A percentile compares a stretch with the other conserved stretches of the same genome.
Evolutionary conservation across 2,113 vertebrate genomes (phyloP).

Genomic region (Alces alces): DNA sequence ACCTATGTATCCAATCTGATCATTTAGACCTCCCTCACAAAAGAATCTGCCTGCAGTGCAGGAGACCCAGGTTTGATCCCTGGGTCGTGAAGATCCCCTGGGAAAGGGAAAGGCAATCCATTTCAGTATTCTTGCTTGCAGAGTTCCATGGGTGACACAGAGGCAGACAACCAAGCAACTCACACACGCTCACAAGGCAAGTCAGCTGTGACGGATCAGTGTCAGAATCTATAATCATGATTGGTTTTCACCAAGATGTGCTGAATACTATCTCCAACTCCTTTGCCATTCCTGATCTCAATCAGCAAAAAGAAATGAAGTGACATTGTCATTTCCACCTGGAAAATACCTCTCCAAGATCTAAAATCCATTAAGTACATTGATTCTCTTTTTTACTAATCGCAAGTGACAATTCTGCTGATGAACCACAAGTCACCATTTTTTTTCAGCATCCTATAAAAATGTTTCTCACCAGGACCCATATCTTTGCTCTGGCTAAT

Average conservation of each 20-base stretch:
- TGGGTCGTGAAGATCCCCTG: not conserved
- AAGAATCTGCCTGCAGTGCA: not conserved
- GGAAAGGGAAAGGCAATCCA: not conserved
- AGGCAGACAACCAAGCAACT: not conserved
- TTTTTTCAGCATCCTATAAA: not conserved
- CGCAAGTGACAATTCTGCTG: rapidly evolving
- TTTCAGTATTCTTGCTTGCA: not conserved
- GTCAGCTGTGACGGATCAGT: not conserved
- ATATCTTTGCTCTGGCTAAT: not conserved
- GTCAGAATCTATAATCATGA: not conserved
- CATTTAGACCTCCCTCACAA: not conserved
- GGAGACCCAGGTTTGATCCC: not conserved
- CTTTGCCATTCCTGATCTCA: not conserved
- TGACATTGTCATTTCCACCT: not conserved
- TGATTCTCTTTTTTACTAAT: not conserved
- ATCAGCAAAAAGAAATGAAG: not conserved
- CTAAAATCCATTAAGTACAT: not conserved
- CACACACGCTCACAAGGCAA: not conserved
- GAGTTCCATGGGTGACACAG: not conserved
- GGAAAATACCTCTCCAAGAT: not conserved
- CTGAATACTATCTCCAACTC: not conserved
- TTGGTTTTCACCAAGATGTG: not conserved
- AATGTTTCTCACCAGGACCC: not conserved
- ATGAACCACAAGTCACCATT: not conserved
- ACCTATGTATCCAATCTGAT: not conserved